These are phyloP conservation scores for Prionchulus punctatus DNA, from an alignment of 2,888 invertebrate genomes.

Conservation along the genomic window DNA sequence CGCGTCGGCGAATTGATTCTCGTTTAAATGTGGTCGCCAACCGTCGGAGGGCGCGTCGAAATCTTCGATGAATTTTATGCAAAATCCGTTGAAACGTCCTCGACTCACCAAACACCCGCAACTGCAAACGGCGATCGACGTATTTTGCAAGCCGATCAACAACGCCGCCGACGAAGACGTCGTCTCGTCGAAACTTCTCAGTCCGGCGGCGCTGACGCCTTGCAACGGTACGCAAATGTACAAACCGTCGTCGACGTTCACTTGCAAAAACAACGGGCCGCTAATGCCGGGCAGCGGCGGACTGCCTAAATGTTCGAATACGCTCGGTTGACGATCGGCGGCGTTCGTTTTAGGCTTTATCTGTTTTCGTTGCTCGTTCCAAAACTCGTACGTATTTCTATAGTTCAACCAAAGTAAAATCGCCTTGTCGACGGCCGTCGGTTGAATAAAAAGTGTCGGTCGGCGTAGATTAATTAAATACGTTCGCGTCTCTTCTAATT, in stretches of 20 bases:
- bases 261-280: constrained; percentile 10
- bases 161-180: too few relatives aligned
- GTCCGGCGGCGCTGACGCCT: constrained; percentile 4
- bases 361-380: constrained; percentile 69
- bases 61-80: constrained; percentile 87
- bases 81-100: constrained; percentile 57
- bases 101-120: constrained; percentile 88
- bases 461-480: constrained; percentile 66
- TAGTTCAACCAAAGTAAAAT: constrained; percentile 97
- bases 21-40: constrained; percentile 10
- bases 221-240: constrained; percentile 28
- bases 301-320: constrained; percentile 3
- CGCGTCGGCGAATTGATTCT: not conserved
- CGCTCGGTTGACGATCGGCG: not conserved
- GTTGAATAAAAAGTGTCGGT: constrained; percentile 87
- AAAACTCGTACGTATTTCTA: constrained; percentile 96
- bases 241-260: constrained; percentile 23
- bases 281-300: not conserved
- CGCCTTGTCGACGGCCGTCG: constrained; percentile 90
- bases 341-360: constrained; percentile 1
- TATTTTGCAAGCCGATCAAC: constrained; percentile 84
- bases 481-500: constrained; percentile 10
- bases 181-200: constrained; percentile 39
- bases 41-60: constrained; percentile 38
- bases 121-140: constrained; percentile 85